phyloP scores from a whole-genome alignment of 2,113 vertebrate genomes.

The Camelus bactrianus region DNA sequence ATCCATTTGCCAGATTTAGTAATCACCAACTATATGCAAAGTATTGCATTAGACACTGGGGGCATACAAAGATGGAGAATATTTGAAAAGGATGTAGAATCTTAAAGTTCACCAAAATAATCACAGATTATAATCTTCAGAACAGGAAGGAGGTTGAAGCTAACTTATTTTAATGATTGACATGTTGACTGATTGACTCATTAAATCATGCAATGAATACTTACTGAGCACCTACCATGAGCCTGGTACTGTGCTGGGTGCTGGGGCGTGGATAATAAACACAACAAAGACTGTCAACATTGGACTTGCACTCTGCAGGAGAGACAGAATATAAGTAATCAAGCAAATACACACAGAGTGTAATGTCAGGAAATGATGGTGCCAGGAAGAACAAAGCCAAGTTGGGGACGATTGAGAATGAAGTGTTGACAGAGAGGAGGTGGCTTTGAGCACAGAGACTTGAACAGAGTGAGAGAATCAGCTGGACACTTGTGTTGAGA shows the following conservation, averaged over 20 bases:
- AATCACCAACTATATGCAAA: background rate
- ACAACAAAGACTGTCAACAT: background rate
- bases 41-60: background rate
- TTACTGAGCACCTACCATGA: background rate
- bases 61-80: background rate
- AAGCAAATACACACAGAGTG: background rate
- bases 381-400: background rate
- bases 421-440: background rate
- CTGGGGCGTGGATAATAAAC: background rate
- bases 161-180: background rate
- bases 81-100: constrained; percentile 5
- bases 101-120: background rate
- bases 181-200: background rate
- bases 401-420: background rate
- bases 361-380: background rate
- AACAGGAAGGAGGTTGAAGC: background rate
- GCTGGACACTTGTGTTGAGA: fast-evolving
- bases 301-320: background rate
- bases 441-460: background rate
- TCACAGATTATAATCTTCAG: background rate
- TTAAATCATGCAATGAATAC: background rate
- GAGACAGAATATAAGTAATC: background rate
- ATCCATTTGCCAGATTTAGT: background rate
- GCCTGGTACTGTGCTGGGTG: background rate
- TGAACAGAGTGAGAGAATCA: background rate